Conservation (phyloP, 2,888 invertebrate species). For the Ephialtes manifestator region DNA sequence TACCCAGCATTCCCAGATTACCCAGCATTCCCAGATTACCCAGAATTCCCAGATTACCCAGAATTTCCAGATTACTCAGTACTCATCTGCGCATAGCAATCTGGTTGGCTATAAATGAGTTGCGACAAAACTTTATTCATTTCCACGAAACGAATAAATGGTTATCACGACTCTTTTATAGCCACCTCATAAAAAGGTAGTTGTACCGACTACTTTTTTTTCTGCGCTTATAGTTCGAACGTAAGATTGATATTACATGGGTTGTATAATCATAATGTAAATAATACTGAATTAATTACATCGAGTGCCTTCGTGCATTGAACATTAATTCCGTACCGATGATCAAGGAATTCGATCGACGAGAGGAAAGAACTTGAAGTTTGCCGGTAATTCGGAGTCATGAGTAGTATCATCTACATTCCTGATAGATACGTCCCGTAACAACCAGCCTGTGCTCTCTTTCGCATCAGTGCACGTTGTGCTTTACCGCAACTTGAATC, state of each 20-base stretch:
- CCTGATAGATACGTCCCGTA: slow-evolving; percentile 38
- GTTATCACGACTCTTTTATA: too few relatives aligned
- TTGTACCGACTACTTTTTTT: too few relatives aligned
- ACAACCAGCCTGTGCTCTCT: slow-evolving; percentile 58
- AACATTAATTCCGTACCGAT: slow-evolving; percentile 28
- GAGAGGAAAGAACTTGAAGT: slow-evolving; percentile 42
- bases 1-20: too few relatives aligned
- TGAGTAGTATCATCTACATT: slow-evolving; percentile 28
- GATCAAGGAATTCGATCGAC: slow-evolving; percentile 32
- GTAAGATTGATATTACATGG: not conserved
- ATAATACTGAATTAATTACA: slow-evolving; percentile 3
- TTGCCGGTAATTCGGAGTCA: slow-evolving; percentile 50
- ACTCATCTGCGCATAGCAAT: too few relatives aligned
- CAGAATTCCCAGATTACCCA: too few relatives aligned
- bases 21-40: too few relatives aligned
- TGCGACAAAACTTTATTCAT: too few relatives aligned
- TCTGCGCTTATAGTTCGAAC: too few relatives aligned
- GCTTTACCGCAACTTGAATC: slow-evolving; percentile 48
- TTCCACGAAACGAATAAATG: too few relatives aligned
- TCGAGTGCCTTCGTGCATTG: not conserved
- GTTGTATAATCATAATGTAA: not conserved
- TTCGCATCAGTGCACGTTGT: slow-evolving; percentile 56
- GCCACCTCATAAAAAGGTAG: too few relatives aligned
- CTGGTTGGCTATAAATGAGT: too few relatives aligned
- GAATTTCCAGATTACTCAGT: too few relatives aligned